Percentiles rank a stretch among this genome's conserved stretches.
These are phyloP conservation scores for Epinephelus moara DNA, from an alignment of 2,113 vertebrate species.

Conservation along the genomic window DNA sequence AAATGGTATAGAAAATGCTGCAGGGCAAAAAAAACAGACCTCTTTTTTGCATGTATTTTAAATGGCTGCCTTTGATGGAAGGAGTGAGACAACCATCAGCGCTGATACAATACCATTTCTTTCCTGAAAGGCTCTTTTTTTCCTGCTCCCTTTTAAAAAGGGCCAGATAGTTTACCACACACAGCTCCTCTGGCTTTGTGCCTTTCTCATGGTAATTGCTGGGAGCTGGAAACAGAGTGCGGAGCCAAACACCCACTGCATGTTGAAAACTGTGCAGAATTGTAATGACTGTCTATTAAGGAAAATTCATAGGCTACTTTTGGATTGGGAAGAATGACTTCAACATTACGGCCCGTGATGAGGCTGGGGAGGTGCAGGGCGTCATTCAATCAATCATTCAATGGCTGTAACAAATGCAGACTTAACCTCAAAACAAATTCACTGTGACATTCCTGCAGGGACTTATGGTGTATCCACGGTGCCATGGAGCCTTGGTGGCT, in stretches of 20 bases:
- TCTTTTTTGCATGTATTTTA: not conserved
- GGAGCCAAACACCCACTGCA: conserved; percentile 51
- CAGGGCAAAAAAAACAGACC: conserved; percentile 6
- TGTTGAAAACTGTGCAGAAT: conserved; percentile 38
- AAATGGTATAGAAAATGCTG: conserved; percentile 16
- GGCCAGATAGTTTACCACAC: conserved; percentile 53
- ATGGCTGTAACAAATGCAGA: not conserved
- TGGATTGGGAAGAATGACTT: conserved; percentile 17
- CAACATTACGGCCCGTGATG: not conserved
- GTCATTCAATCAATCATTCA: not conserved
- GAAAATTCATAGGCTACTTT: not conserved
- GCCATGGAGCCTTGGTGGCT: not conserved
- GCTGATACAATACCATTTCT: conserved; percentile 38
- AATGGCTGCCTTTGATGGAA: not conserved
- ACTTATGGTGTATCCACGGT: conserved; percentile 19
- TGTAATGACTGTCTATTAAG: conserved; percentile 41
- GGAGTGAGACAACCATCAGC: conserved; percentile 18
- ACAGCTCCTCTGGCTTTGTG: conserved; percentile 50
- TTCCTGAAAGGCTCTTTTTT: conserved; percentile 27
- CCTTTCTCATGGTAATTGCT: conserved; percentile 75
- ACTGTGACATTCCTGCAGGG: conserved; percentile 35
- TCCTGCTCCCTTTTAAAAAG: not conserved
- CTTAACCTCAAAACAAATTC: not conserved
- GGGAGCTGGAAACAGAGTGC: conserved; percentile 42
- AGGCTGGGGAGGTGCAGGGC: too few species aligned